Conservation (phyloP, 2,888 invertebrate genomes). For the Anthrax anthrax region DNA sequence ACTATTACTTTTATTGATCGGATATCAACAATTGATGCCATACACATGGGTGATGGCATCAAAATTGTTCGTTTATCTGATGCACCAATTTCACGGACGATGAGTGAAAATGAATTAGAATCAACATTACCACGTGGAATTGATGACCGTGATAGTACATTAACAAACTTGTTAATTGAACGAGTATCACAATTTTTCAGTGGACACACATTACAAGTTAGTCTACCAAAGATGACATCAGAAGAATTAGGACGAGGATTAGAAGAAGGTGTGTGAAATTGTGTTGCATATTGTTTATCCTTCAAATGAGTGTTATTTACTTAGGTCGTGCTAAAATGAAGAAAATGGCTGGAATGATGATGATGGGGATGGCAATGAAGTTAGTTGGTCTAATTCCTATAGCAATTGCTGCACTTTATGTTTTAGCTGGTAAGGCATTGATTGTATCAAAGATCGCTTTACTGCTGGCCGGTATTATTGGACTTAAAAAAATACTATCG, state of each 20-base stretch:
- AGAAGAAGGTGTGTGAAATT: conserved; percentile 54
- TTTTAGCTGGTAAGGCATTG: conserved; percentile 73
- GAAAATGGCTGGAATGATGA: conserved; percentile 84
- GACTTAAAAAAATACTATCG: conserved; percentile 63
- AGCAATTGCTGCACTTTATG: conserved; percentile 64
- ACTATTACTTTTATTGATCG: conserved; percentile 66
- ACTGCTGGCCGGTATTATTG: conserved; percentile 65
- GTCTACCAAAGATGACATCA: conserved; percentile 55
- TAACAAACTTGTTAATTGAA: conserved; percentile 56
- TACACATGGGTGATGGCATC: conserved; percentile 48
- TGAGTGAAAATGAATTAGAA: conserved; percentile 56
- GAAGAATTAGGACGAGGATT: conserved; percentile 53
- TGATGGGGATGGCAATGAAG: conserved; percentile 77
- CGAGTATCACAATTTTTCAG: conserved; percentile 56
- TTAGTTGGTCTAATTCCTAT: conserved; percentile 68
- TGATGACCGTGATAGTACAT: conserved; percentile 49
- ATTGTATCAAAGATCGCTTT: conserved; percentile 67
- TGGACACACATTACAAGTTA: conserved; percentile 60
- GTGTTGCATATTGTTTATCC: not conserved
- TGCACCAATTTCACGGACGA: conserved; percentile 13
- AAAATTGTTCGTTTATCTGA: conserved; percentile 46
- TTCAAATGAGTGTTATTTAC: conserved; percentile 3
- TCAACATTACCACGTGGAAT: conserved; percentile 49
- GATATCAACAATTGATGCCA: conserved; percentile 53
- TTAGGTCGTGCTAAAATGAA: conserved; percentile 72